Conservation (phyloP, 2,113 vertebrate species). For the Rhodinocichla rosea region DNA sequence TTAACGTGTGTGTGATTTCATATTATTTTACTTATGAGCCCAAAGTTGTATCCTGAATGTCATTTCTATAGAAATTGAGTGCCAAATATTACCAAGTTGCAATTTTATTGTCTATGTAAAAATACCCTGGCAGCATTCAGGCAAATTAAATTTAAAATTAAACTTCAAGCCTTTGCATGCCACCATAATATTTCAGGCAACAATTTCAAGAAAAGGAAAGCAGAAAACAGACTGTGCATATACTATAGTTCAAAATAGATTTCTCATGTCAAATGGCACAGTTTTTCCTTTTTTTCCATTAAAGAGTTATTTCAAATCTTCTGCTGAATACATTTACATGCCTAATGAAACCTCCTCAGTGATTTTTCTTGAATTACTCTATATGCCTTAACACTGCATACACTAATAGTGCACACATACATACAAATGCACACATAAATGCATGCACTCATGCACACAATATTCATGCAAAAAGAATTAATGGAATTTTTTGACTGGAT, state of each 20-base stretch:
- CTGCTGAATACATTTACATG: constrained; percentile 44
- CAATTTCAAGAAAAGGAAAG: constrained; percentile 13
- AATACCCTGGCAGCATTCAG: background rate
- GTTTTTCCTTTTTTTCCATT: constrained; percentile 18
- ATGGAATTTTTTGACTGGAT: constrained; percentile 41
- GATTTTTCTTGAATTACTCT: background rate
- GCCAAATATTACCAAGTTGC: background rate
- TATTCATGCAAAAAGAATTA: constrained; percentile 43
- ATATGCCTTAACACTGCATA: background rate
- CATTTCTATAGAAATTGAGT: background rate
- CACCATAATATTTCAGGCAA: constrained; percentile 10
- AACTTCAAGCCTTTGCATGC: background rate
- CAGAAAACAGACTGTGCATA: constrained; percentile 19
- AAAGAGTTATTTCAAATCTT: constrained; percentile 46
- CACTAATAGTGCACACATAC: background rate
- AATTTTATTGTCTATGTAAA: background rate
- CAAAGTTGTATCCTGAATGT: background rate
- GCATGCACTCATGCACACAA: constrained; percentile 2
- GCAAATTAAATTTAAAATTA: constrained; percentile 33
- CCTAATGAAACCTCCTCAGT: constrained; percentile 5
- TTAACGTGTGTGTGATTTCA: background rate
- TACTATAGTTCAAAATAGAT: constrained; percentile 10
- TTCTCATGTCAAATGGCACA: constrained; percentile 22
- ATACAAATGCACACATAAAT: background rate
- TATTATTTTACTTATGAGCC: background rate